phyloP scores from a whole-genome alignment of 2,888 invertebrate genomes.

The Hanleya hanleyi region DNA sequence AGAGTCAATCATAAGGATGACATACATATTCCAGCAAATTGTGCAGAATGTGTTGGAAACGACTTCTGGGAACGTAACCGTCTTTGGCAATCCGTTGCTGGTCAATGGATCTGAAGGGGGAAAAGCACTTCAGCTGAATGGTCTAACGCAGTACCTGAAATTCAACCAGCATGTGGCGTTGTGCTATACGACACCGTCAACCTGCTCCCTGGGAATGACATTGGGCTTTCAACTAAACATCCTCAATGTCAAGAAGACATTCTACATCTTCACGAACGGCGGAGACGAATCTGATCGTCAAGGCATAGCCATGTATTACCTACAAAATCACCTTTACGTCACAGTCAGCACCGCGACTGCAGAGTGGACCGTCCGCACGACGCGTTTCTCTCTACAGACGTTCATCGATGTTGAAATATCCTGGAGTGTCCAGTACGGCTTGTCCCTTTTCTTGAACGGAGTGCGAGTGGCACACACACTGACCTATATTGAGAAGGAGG shows the following conservation, averaged over 20 bases:
- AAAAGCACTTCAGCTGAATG: constrained; percentile 39
- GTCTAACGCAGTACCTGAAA: constrained; percentile 40
- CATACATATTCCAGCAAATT: constrained; percentile 40
- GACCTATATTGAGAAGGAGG: constrained; percentile 31
- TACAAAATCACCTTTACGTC: constrained; percentile 18
- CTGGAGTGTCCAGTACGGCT: constrained; percentile 48
- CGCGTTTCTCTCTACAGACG: constrained; percentile 23
- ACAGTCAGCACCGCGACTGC: constrained; percentile 37
- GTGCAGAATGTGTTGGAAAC: constrained; percentile 34
- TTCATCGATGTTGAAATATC: constrained; percentile 42
- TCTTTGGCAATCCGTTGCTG: constrained; percentile 34
- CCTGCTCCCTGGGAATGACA: constrained; percentile 46
- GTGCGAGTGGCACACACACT: constrained; percentile 35
- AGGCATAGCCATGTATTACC: constrained; percentile 48
- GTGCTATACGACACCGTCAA: constrained; percentile 35
- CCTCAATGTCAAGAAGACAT: constrained; percentile 27
- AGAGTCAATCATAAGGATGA: constrained; percentile 28
- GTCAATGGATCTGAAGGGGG: constrained; percentile 16
- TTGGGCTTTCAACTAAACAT: constrained; percentile 43
- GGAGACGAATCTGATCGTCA: constrained; percentile 40
- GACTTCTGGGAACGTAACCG: constrained; percentile 30
- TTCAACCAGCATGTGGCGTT: constrained; percentile 16
- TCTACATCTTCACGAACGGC: constrained; percentile 48
- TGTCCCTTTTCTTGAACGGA: constrained; percentile 42
- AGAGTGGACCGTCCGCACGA: constrained; percentile 46